Percentiles rank a stretch among this genome's conserved stretches.
Conservation (phyloP, 2,113 vertebrate genomes). For the Neolamprologus devosi region DNA sequence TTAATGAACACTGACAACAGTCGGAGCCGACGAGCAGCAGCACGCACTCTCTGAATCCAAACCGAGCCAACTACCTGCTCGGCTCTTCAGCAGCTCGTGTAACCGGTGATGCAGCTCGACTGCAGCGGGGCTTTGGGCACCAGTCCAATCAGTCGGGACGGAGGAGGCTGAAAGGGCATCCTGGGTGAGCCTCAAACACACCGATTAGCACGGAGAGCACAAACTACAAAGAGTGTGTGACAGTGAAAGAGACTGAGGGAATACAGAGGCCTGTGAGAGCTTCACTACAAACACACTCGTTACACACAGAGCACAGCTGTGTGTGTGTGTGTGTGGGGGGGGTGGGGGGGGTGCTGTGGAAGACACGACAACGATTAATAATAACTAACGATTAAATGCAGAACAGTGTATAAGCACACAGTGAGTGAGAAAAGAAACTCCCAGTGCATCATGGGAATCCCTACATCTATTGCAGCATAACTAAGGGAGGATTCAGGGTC, state of each 20-base stretch:
- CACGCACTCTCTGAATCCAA: not conserved
- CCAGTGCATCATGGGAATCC: not conserved
- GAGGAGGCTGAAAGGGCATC: not conserved
- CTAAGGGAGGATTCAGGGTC: not conserved
- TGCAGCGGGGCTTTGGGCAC: not conserved
- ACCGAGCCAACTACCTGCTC: not conserved
- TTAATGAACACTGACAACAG: not conserved
- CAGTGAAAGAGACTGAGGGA: not conserved
- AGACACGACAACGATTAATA: not conserved
- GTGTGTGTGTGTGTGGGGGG: not conserved
- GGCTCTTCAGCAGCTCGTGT: not conserved
- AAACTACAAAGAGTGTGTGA: not conserved
- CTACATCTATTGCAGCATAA: fast-evolving
- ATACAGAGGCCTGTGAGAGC: not conserved
- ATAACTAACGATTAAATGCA: not conserved
- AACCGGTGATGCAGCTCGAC: not conserved
- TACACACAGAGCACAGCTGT: not conserved
- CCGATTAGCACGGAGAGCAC: not conserved
- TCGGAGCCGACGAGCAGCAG: not conserved
- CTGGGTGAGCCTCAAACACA: not conserved
- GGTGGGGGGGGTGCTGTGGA: no score
- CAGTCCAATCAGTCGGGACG: not conserved
- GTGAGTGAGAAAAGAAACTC: not conserved
- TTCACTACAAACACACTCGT: not conserved
- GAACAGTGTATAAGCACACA: not conserved